Evolutionary conservation across 2,797 vertebrate species (phyloP).

Genomic region (Propithecus perrieri): DNA sequence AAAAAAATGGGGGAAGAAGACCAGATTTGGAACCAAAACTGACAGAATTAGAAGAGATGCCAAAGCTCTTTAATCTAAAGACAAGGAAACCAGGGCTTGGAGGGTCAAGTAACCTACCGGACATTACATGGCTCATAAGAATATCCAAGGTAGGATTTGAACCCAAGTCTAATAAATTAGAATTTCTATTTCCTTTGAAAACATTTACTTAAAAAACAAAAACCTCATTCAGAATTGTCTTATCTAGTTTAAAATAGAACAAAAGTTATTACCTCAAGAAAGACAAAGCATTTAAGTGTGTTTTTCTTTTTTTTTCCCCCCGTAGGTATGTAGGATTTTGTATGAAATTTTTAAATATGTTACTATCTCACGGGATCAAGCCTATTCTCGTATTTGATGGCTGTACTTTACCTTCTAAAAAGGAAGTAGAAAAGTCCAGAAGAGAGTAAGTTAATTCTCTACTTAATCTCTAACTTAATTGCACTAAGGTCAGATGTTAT

Average conservation of each 20-base stretch:
- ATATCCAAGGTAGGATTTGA: not conserved
- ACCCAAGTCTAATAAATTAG: not conserved
- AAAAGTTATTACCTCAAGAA: not conserved
- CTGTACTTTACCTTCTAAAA: conserved; percentile 96
- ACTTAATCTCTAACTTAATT: not conserved
- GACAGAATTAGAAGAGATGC: not conserved
- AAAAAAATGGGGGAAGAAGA: not conserved
- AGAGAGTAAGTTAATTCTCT: conserved; percentile 91
- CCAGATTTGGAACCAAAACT: not conserved
- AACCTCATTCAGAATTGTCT: not conserved
- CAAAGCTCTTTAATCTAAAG: not conserved
- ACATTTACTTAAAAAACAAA: not conserved
- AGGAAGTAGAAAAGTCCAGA: conserved; percentile 94
- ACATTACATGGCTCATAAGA: not conserved
- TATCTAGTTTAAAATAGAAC: conserved; percentile 10
- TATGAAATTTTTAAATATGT: conserved; percentile 98
- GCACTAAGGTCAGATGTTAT: not conserved
- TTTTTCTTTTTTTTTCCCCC: conserved; percentile 45
- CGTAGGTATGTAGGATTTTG: conserved; percentile 95
- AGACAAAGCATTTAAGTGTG: not conserved
- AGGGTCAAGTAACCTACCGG: not conserved
- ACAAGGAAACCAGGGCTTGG: not conserved
- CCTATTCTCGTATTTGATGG: conserved; percentile 98
- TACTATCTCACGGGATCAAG: conserved; percentile 92
- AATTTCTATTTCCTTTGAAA: not conserved